Base-by-base conservation (phyloP, 2,113 vertebrate species). In the Ciconia boyciana region DNA sequence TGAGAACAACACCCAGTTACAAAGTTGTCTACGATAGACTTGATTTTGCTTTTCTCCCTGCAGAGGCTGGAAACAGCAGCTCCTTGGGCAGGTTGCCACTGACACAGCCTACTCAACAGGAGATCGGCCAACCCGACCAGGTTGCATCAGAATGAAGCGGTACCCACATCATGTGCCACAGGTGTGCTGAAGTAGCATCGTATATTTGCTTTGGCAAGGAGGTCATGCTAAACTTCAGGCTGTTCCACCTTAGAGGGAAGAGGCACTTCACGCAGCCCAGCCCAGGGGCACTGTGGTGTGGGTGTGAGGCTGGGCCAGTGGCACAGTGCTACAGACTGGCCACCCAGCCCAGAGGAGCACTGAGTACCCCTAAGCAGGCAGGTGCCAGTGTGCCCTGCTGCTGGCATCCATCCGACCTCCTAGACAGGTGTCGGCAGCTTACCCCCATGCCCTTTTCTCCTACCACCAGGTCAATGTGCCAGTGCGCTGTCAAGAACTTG, bases 1-100 rank as follows among this genome's bases (percentile, higher is more conserved):
- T 13, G 39, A 36, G 28, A 83, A 3, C 9, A 74, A 9, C 13
- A 32, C 28, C 26, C 7, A 34, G 21, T 48, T 48, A 32, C 39
- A 68, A 44, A 87, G 16, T 25, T 28, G 9, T 25, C 43, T 46
- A 9, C 2, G 2, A 18, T 28, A 72, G 39, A 7, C n/a, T 52
- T 22, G 16, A 52, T 78, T 57, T 54, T 70, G 15, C n/a, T 70
- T 48, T 89, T 19, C 36, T 94, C 82, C 94, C 80, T 29, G 55
- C 95, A 95, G 94, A 97, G 97, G 89, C 95, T 98, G 79, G 76
- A 94, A 98, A 93, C 92, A 95, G 92, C 97, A 96, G 95, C 54
- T 97, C 92, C 96, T 51, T 2, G 5, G 26, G 48, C 43, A 64
- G 16, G 25, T 2, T 84, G 34, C 64, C 48, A 21, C 44, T 14